These are phyloP conservation scores for Druceiella hillmani DNA, from an alignment of 2,888 invertebrate species.

Conservation along the genomic window DNA sequence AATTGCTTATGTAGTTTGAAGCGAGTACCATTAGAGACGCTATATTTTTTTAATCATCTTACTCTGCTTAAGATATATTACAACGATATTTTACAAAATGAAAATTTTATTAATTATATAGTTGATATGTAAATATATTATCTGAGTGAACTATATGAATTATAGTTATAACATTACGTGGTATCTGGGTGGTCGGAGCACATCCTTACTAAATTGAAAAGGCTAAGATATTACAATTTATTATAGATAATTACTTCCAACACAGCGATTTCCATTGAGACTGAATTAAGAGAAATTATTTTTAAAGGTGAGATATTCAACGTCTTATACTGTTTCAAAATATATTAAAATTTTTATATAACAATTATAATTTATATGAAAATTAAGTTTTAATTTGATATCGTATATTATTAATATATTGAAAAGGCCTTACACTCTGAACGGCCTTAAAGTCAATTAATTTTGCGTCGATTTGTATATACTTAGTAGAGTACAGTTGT, in stretches of 20 bases:
- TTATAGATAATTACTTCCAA: conserved; percentile 74
- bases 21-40: conserved; percentile 76
- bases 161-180: conserved; percentile 76
- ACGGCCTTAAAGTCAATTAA: too few relatives aligned
- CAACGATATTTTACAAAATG: conserved; percentile 76
- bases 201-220: conserved; percentile 71
- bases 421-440: too few relatives aligned
- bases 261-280: conserved; percentile 75
- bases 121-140: conserved; percentile 72
- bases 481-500: too few relatives aligned
- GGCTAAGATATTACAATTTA: conserved; percentile 72
- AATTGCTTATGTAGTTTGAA: conserved; percentile 80
- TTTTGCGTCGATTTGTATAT: too few relatives aligned
- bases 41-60: conserved; percentile 72
- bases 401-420: too few relatives aligned
- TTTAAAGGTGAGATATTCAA: conserved; percentile 83
- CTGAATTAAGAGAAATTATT: conserved; percentile 71
- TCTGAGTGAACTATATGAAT: conserved; percentile 70
- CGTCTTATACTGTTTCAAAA: too few relatives aligned
- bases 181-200: conserved; percentile 76
- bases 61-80: conserved; percentile 77
- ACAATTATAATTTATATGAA: too few relatives aligned
- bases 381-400: too few relatives aligned
- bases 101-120: conserved; percentile 75
- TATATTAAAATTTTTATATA: conserved; percentile 5